phyloP scores from a whole-genome alignment of 2,113 vertebrate genomes.

The Zosterops lateralis region DNA sequence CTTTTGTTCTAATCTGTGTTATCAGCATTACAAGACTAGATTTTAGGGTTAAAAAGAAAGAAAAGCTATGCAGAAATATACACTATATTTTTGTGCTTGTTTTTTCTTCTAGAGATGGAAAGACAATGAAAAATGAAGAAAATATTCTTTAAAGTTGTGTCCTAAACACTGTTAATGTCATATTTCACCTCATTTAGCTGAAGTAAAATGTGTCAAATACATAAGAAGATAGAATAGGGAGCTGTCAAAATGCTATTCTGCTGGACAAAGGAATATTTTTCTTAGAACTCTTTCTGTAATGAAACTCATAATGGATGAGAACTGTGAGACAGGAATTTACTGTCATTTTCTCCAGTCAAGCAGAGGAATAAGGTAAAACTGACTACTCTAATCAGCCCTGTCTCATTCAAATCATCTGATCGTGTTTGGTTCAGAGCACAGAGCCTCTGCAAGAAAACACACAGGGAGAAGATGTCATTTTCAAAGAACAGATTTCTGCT shows the following conservation, averaged over 20 bases:
- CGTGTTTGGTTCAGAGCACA: background rate
- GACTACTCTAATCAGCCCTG: background rate
- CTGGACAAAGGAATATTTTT: background rate
- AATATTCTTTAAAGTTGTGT: background rate
- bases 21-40: background rate
- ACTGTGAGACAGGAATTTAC: background rate
- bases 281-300: background rate
- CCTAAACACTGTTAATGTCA: background rate
- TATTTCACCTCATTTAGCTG: background rate
- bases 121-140: background rate
- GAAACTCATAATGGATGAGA: background rate
- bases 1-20: background rate
- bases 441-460: background rate
- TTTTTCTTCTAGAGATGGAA: background rate
- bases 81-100: background rate
- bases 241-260: background rate
- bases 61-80: background rate
- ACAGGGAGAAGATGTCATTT: background rate
- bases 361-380: background rate
- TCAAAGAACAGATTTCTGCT: background rate
- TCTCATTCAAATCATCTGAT: constrained; percentile 2
- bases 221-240: background rate
- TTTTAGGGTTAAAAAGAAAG: background rate
- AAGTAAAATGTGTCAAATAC: background rate
- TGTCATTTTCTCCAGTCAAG: background rate